Conservation (phyloP, 2,888 invertebrate genomes). For the Xestia xanthographa region DNA sequence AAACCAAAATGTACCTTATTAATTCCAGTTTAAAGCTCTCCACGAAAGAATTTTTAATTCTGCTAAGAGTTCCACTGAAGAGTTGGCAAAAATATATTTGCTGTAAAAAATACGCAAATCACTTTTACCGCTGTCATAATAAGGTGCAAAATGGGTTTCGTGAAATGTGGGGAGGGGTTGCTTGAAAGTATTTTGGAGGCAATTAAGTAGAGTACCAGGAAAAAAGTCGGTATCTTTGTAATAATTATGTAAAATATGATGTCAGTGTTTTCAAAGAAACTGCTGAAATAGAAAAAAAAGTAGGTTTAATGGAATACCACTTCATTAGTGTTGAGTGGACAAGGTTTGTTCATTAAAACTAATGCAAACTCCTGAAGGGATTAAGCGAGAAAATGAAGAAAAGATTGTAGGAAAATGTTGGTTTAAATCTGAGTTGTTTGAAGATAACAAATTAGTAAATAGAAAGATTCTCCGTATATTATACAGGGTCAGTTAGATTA, state of each 20-base stretch:
- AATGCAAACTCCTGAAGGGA: slow-evolving; percentile 24
- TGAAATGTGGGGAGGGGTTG: slow-evolving; percentile 15
- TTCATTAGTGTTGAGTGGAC: slow-evolving; percentile 51
- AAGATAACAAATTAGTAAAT: background rate
- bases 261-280: slow-evolving; percentile 56
- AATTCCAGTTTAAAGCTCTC: slow-evolving; percentile 16
- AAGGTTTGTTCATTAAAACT: slow-evolving; percentile 48
- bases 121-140: slow-evolving; percentile 39
- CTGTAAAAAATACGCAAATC: slow-evolving; percentile 24
- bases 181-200: slow-evolving; percentile 62
- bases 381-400: background rate
- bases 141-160: slow-evolving; percentile 47
- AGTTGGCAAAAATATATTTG: slow-evolving; percentile 41
- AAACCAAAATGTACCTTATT: slow-evolving; percentile 48
- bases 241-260: slow-evolving; percentile 65
- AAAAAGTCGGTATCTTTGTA: slow-evolving; percentile 63
- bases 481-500: background rate
- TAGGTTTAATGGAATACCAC: slow-evolving; percentile 41
- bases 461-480: background rate
- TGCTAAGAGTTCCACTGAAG: slow-evolving; percentile 46
- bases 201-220: slow-evolving; percentile 63
- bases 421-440: background rate
- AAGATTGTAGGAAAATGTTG: background rate
- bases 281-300: slow-evolving; percentile 40
- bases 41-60: slow-evolving; percentile 31